phyloP scores from a whole-genome alignment of 2,797 vertebrate genomes.

The Catharus ustulatus region DNA sequence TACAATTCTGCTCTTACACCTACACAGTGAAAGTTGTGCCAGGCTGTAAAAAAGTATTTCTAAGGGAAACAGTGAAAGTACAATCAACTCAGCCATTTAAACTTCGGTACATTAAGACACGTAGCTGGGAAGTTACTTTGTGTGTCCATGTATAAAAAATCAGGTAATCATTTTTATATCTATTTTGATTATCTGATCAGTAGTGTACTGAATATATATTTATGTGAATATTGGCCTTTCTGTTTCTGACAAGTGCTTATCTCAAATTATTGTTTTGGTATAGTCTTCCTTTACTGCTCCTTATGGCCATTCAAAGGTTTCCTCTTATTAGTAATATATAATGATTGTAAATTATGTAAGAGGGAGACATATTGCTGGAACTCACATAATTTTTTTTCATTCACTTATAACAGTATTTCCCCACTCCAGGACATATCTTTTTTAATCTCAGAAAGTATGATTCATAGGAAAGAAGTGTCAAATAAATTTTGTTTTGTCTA shows the following conservation, averaged over 20 bases:
- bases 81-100: not conserved
- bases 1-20: not conserved
- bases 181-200: not conserved
- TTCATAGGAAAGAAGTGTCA: slow-evolving; percentile 46
- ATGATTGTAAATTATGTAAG: not conserved
- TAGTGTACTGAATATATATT: not conserved
- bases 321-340: not conserved
- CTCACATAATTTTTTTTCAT: not conserved
- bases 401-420: slow-evolving; percentile 19
- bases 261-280: not conserved
- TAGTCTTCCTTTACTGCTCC: not conserved
- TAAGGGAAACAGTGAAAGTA: not conserved
- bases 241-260: not conserved
- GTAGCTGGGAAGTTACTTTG: not conserved
- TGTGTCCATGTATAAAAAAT: not conserved
- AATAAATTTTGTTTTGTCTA: slow-evolving; percentile 43
- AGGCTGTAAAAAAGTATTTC: not conserved
- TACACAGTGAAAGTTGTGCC: not conserved
- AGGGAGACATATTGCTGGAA: not conserved
- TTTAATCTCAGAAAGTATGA: not conserved
- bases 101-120: not conserved
- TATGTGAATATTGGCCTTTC: not conserved
- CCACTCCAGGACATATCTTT: slow-evolving; percentile 52
- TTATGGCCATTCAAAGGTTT: not conserved
- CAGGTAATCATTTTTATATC: not conserved